phyloP scores from a whole-genome alignment of 2,888 invertebrate species.

The Ormyrus nitidulus region DNA sequence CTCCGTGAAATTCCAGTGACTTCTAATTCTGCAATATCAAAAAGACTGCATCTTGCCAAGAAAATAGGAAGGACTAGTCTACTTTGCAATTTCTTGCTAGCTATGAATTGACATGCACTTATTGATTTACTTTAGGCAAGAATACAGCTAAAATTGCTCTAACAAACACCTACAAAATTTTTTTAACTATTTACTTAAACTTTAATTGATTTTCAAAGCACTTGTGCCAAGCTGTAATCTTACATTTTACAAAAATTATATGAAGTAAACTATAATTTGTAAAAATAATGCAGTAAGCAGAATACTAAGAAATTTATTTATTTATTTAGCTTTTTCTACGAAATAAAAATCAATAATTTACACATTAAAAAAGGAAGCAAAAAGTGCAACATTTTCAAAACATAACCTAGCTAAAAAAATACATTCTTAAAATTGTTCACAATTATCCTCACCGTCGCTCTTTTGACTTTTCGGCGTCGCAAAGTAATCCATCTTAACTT shows the following conservation, averaged over 20 bases:
- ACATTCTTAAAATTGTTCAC: constrained; percentile 10
- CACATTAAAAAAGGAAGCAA: constrained; percentile 4
- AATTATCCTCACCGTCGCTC: constrained; percentile 70
- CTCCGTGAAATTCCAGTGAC: constrained; percentile 92
- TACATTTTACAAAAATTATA: background rate
- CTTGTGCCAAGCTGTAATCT: constrained; percentile 3
- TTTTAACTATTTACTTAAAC: background rate
- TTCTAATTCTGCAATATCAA: constrained; percentile 81
- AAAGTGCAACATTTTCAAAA: constrained; percentile 43
- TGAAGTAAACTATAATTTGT: background rate
- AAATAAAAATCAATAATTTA: background rate
- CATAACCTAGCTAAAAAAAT: constrained; percentile 50
- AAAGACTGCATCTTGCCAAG: constrained; percentile 72
- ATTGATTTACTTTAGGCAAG: background rate
- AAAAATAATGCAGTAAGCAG: background rate
- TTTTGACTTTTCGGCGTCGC: constrained; percentile 72
- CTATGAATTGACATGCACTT: constrained; percentile 47
- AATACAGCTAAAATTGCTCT: background rate
- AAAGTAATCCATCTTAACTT: constrained; percentile 64
- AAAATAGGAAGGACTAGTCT: constrained; percentile 63
- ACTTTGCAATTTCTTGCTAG: constrained; percentile 60
- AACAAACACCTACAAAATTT: background rate
- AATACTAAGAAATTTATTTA: background rate
- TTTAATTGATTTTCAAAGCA: constrained; percentile 24
- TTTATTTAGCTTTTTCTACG: background rate